These are phyloP conservation scores for Plutella xylostella DNA, from an alignment of 2,888 invertebrate genomes.

Conservation along the genomic window DNA sequence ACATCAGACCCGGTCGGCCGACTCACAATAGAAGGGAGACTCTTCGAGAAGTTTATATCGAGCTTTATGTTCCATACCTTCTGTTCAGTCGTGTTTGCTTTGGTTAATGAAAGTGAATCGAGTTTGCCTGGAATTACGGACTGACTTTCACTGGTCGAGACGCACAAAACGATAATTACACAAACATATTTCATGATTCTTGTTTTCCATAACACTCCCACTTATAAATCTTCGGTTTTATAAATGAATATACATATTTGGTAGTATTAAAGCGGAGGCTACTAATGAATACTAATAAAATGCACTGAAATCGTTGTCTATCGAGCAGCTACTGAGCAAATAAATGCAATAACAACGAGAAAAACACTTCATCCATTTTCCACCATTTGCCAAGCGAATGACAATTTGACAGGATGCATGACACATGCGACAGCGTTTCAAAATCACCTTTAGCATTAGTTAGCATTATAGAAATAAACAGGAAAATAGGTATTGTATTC, in stretches of 20 bases:
- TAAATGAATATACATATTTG: slow-evolving; percentile 2
- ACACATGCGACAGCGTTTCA: neutral
- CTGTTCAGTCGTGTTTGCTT: slow-evolving; percentile 44
- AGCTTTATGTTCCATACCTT: slow-evolving; percentile 50
- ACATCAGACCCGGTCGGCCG: slow-evolving; percentile 39
- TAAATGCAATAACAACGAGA: slow-evolving; percentile 1
- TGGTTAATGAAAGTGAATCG: slow-evolving; percentile 33
- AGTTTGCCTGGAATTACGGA: slow-evolving; percentile 33
- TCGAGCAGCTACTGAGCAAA: neutral
- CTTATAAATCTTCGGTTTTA: slow-evolving; percentile 9
- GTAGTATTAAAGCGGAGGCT: neutral
- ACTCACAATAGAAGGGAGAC: slow-evolving; percentile 36
- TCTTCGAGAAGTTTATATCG: slow-evolving; percentile 54
- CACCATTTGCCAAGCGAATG: neutral
- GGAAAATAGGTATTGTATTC: neutral
- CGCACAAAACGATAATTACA: slow-evolving; percentile 50
- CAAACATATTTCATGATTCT: slow-evolving; percentile 54
- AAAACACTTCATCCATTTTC: neutral
- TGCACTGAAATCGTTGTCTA: neutral
- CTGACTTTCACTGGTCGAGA: slow-evolving; percentile 39
- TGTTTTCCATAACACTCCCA: slow-evolving; percentile 48
- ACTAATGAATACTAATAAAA: neutral
- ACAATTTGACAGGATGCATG: neutral
- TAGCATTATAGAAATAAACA: neutral
- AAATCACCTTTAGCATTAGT: neutral